Percentiles rank a stretch among this genome's conserved stretches.
Conservation (phyloP, 2,113 vertebrate species). For the Sciurus niger region DNA sequence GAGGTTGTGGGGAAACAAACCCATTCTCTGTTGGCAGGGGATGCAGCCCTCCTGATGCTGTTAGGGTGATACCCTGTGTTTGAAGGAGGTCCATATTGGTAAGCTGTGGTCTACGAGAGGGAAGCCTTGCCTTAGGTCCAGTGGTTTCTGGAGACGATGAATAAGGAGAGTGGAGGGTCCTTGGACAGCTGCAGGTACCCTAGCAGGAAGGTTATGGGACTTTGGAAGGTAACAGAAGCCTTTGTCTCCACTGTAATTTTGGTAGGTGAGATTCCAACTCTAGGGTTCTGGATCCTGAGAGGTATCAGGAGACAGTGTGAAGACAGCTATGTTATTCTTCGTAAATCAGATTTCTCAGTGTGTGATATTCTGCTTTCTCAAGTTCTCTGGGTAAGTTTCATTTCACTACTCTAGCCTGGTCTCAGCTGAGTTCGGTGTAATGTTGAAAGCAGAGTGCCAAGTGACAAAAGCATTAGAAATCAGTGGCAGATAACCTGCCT, state of each 20-base stretch:
- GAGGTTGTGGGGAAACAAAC: not conserved
- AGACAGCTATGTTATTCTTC: not conserved
- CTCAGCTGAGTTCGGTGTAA: not conserved
- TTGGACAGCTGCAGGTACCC: not conserved
- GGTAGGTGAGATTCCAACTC: not conserved
- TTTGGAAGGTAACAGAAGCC: not conserved
- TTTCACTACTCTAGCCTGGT: not conserved
- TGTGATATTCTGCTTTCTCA: not conserved
- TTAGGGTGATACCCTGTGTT: not conserved
- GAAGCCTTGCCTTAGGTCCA: not conserved
- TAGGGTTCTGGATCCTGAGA: not conserved
- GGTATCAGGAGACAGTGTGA: not conserved
- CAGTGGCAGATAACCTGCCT: not conserved
- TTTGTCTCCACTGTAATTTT: not conserved
- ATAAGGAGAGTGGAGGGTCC: not conserved
- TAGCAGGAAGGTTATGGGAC: not conserved
- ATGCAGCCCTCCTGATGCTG: not conserved
- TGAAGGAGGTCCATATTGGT: too few relatives aligned
- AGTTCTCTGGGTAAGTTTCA: not conserved
- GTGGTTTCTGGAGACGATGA: not conserved
- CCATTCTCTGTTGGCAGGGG: not conserved
- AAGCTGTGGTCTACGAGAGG: not conserved
- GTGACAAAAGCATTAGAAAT: not conserved
- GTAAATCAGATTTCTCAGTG: not conserved
- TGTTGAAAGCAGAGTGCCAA: conserved; percentile 3